Base-by-base conservation (phyloP, 1,140 invertebrate genomes). In the Scaptomyza hsui region DNA sequence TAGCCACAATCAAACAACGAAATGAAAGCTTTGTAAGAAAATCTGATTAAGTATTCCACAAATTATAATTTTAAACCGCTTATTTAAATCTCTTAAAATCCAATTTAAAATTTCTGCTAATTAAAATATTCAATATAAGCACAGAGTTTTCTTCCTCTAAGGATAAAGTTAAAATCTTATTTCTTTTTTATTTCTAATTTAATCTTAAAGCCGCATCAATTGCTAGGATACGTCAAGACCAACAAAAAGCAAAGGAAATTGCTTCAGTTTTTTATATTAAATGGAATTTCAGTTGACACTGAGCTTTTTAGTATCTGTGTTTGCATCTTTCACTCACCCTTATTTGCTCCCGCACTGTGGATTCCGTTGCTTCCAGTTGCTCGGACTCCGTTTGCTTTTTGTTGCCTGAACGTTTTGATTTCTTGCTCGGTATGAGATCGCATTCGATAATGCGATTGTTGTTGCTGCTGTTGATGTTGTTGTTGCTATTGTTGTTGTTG, bases 391-490 rank as follows among this genome's bases (percentile, higher is more conserved):
- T 18, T 29, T 88, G 71, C 45, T 48, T 78, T 60, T 72, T 81
- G 71, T 56, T 62, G 12, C 59, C 4, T 37, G 88, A 89, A 32
- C 85, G 78, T 60, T 90, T 89, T 71, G 79, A 78, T 76, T 90
- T 90, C 72, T 89, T 90, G 72, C 80, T 90, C 62, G 89, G 89
- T 63, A 90, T 90, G 39, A 90, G 78, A 82, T 90, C 89, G 69
- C 77, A 89, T 62, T 90, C 89, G 5, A 89, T 80, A 19, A 90
- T 89, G 47, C 82, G 88, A 74, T 71, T 90, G 62, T 52, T 81
- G 68, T 59, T 78, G 60, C 42, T 57, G 37, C 10, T 44, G 45
- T 29, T 72, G 56, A 13, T 60, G 18, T 3, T 37, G 70, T 24
- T 55, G 59, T 41, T 57, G 52, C 7, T 52, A 45, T n/a, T 75